Conservation (phyloP, 2,797 vertebrate genomes). For the Anas georgica region DNA sequence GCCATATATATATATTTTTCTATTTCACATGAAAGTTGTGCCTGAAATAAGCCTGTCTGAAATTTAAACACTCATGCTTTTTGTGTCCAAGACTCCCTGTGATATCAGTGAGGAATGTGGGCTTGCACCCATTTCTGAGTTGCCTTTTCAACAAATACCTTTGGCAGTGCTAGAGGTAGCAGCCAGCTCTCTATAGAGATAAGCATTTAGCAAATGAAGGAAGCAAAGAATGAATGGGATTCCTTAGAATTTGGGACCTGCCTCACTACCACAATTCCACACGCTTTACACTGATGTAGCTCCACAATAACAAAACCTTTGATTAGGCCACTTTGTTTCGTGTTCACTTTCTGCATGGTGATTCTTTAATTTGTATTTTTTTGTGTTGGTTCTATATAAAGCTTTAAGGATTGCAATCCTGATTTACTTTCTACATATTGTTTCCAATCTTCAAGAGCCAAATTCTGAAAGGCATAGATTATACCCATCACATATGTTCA, state of each 20-base stretch:
- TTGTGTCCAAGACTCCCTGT: neutral
- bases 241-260: conserved; percentile 28
- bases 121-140: conserved; percentile 15
- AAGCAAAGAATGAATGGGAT: conserved; percentile 32
- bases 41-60: neutral
- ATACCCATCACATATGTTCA: neutral
- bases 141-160: conserved; percentile 44
- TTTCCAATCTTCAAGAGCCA: neutral
- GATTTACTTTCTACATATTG: neutral
- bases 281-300: neutral
- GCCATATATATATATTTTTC: neutral
- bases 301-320: neutral
- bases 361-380: neutral
- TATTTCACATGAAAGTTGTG: neutral
- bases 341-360: neutral
- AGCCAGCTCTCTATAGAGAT: conserved; percentile 31
- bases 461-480: neutral
- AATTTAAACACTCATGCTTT: neutral
- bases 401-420: neutral
- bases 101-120: conserved; percentile 16
- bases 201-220: conserved; percentile 9
- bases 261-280: neutral
- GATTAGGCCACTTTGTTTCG: neutral
- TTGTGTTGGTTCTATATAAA: neutral
- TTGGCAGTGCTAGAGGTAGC: conserved; percentile 18